Evolutionary conservation across 2,888 invertebrate genomes (phyloP).

Genomic region (Phanerotoma sp.): DNA sequence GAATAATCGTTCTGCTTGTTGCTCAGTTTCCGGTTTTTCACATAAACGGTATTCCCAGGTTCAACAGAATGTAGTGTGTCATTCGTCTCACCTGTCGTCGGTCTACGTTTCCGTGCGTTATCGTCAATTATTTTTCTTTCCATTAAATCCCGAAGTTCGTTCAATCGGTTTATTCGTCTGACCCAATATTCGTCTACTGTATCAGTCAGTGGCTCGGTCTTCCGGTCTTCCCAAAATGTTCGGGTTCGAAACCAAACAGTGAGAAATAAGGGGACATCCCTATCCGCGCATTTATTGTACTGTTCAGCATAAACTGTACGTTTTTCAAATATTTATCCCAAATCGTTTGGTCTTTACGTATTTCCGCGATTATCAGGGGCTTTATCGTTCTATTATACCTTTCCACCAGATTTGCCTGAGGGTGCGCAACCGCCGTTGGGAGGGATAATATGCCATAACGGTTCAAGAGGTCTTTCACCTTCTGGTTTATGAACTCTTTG

Average conservation of each 20-base stretch:
- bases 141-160: background rate
- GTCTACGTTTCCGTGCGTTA: background rate
- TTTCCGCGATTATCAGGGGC: slow-evolving; percentile 19
- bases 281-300: background rate
- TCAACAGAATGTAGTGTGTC: background rate
- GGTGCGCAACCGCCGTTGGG: slow-evolving; percentile 1
- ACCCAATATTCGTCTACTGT: background rate
- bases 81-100: background rate
- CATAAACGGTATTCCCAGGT: background rate
- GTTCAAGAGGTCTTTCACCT: background rate
- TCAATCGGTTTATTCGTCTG: background rate
- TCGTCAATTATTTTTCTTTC: background rate
- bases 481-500: background rate
- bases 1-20: background rate
- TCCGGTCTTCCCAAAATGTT: background rate
- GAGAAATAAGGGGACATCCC: background rate
- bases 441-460: slow-evolving; percentile 4
- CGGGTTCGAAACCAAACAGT: background rate
- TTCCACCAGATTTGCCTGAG: too few relatives aligned
- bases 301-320: background rate
- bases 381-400: slow-evolving; percentile 22
- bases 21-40: background rate
- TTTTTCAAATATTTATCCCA: background rate
- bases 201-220: background rate
- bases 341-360: slow-evolving; percentile 14